phyloP scores from a whole-genome alignment of 1,140 invertebrate species.

The Drosophila kohkoa region DNA sequence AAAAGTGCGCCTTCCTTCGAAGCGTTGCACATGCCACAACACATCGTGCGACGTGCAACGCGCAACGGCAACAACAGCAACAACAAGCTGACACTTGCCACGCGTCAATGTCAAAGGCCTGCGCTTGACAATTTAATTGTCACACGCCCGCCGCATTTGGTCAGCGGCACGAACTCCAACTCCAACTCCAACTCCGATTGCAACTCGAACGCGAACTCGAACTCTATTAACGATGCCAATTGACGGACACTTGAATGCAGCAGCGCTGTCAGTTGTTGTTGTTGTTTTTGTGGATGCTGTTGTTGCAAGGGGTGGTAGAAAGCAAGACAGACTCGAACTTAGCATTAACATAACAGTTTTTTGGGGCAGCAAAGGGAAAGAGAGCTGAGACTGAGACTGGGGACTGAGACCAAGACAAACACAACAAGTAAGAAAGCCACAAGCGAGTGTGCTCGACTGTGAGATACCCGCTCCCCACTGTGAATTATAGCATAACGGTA shows the following conservation, averaged over 20 bases:
- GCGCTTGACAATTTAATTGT: slow-evolving; percentile 81
- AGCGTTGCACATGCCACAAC: slow-evolving; percentile 23
- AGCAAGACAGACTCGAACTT: slow-evolving; percentile 25
- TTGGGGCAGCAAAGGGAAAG: slow-evolving; percentile 24
- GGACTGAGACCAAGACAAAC: slow-evolving; percentile 2
- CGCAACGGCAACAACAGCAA: slow-evolving; percentile 14
- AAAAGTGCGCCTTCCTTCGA: slow-evolving; percentile 46
- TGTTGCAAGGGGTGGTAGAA: neutral
- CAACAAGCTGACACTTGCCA: slow-evolving; percentile 66
- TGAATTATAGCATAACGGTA: too few relatives aligned
- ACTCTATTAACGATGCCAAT: slow-evolving; percentile 81
- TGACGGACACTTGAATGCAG: slow-evolving; percentile 80
- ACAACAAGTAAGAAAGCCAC: too few relatives aligned
- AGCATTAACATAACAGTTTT: slow-evolving; percentile 75
- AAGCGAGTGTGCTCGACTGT: too few relatives aligned
- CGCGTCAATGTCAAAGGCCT: slow-evolving; percentile 72
- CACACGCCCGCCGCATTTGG: slow-evolving; percentile 82
- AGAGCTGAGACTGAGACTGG: neutral
- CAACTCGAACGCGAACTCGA: slow-evolving; percentile 38
- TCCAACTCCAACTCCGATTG: slow-evolving; percentile 18
- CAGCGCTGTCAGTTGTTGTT: slow-evolving; percentile 55
- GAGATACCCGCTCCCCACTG: too few relatives aligned
- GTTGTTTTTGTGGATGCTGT: neutral
- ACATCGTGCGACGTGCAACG: slow-evolving; percentile 2
- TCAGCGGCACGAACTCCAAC: slow-evolving; percentile 35